A percentile compares a stretch with the other conserved stretches of the same genome.
Conservation (phyloP, 2,113 vertebrate species). For the Ciconia boyciana region DNA sequence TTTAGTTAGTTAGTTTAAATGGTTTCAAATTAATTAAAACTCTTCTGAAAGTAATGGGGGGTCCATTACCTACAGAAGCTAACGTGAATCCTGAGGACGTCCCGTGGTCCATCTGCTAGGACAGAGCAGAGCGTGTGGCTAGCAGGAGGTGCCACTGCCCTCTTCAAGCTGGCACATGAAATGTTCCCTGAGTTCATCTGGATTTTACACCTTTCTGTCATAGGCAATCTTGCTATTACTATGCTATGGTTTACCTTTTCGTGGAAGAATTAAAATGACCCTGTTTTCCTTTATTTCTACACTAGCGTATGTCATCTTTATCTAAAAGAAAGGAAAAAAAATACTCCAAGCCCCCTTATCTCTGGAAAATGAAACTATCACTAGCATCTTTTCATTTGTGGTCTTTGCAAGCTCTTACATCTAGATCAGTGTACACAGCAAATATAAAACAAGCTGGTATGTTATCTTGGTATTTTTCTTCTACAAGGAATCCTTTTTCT, state of each 20-base stretch:
- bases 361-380: conserved; percentile 14
- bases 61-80: not conserved
- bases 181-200: not conserved
- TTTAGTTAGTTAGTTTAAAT: not conserved
- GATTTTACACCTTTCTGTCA: not conserved
- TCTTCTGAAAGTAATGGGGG: not conserved
- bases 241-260: not conserved
- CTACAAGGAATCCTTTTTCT: not conserved
- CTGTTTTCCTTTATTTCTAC: not conserved
- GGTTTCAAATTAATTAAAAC: not conserved
- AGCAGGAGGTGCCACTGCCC: not conserved
- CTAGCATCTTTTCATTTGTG: not conserved
- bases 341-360: not conserved
- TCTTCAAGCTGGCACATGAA: not conserved
- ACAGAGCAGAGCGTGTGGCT: not conserved
- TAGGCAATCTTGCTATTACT: not conserved
- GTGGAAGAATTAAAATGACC: not conserved
- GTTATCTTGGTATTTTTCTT: not conserved
- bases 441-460: not conserved
- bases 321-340: not conserved
- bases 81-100: not conserved
- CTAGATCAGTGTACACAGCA: not conserved
- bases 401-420: not conserved
- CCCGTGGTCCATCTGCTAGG: not conserved
- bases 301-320: not conserved